A percentile compares a stretch with the other conserved stretches of the same genome.
Evolutionary conservation across 2,113 vertebrate species (phyloP).

Genomic region (Hymenochirus boettgeri): DNA sequence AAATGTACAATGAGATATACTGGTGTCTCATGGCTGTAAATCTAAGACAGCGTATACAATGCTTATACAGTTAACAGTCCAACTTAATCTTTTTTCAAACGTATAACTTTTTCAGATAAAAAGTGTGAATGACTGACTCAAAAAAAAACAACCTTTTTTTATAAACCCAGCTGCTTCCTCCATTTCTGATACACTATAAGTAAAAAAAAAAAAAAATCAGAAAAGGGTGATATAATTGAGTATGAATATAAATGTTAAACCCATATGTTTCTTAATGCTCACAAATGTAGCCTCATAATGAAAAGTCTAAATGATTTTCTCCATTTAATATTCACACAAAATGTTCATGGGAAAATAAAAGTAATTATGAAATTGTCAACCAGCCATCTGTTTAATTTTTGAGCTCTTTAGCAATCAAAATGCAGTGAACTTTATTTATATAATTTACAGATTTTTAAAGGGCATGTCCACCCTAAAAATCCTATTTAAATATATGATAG

Average conservation of each 20-base stretch:
- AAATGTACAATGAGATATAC: too few relatives aligned
- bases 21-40: too few relatives aligned
- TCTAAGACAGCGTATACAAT: too few relatives aligned
- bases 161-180: slow-evolving; percentile 45
- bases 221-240: slow-evolving; percentile 44
- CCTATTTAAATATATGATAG: too few relatives aligned
- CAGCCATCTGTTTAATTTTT: slow-evolving; percentile 11
- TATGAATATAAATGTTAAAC: slow-evolving; percentile 42
- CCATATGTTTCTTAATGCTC: slow-evolving; percentile 40
- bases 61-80: too few relatives aligned
- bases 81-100: too few relatives aligned
- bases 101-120: too few relatives aligned
- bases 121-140: too few relatives aligned
- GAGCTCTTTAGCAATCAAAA: neutral
- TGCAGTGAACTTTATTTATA: neutral
- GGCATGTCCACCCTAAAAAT: too few relatives aligned
- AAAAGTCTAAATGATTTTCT: neutral
- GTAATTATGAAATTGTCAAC: slow-evolving; percentile 9
- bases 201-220: slow-evolving; percentile 47
- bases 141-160: slow-evolving; percentile 24
- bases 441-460: slow-evolving; percentile 1
- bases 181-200: slow-evolving; percentile 47
- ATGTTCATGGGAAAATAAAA: neutral
- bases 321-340: neutral
- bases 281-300: neutral